Evolutionary conservation across 2,888 invertebrate genomes (phyloP), one percentile per base, ranked within the genome.

Genomic region (Eupithecia exiguata): DNA sequence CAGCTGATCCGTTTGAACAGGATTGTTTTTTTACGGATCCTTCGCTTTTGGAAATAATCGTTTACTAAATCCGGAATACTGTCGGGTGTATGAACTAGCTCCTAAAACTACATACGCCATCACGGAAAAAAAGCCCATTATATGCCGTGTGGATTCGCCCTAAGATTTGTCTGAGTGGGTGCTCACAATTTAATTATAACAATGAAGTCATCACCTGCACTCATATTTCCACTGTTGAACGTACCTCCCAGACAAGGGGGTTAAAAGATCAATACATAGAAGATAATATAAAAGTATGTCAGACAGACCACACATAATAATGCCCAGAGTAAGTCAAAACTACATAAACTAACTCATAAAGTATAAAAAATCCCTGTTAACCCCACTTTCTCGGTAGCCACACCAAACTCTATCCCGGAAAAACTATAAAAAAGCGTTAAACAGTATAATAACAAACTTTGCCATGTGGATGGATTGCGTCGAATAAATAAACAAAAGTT

Each of bases 401-500:
- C 74, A 75, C 70, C 72, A 76, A 74, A 79, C 74, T 74, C 72
- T 71, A 75, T 78, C 73, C 76, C 46, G 74, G 78, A 75, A 78
- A 72, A 75, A 67, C 69, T 63, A 74, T 77, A 76, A 78, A 78
- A 78, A 73, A 72, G 70, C 68, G 72, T 69, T 77, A 70, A 77
- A 74, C 70, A 66, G 70, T 74, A 62, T 69, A 70, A 77, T 77
- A 77, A 77, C 70, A 77, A 77, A 77, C 74, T 77, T 74, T 69
- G 72, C 74, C 77, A 74, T 74, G 72, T 71, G 74, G 74, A 43
- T 66, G 68, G 65, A 76, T 74, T 65, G 74, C 49, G 53, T 58
- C 40, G 68, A 14, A 72, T 74, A 74, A 74, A 76, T 66, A 71
- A 71, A 74, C 69, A 66, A 68, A 70, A 53, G 69, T 71, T 74